Conservation (phyloP, 2,113 vertebrate species). For the Amazona vittata region DNA sequence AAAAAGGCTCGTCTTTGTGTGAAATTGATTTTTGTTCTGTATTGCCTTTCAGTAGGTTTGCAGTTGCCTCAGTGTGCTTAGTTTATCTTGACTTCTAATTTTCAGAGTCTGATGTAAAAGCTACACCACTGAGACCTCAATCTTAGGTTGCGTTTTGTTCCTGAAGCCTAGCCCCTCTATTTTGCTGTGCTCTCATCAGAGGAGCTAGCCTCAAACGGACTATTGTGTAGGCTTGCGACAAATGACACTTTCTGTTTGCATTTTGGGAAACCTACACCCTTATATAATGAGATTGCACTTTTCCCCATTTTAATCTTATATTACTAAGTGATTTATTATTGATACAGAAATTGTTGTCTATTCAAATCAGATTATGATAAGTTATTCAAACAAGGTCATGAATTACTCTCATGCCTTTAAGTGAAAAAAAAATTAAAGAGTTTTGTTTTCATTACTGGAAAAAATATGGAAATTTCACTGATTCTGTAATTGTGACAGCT, state of each 20-base stretch:
- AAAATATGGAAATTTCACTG: not conserved
- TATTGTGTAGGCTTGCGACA: not conserved
- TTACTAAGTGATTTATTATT: not conserved
- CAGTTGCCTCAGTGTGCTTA: not conserved
- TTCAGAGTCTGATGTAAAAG: not conserved
- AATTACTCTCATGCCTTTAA: not conserved
- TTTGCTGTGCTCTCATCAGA: not conserved
- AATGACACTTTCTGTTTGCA: not conserved
- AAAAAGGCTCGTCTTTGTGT: rapidly evolving
- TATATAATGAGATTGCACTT: not conserved
- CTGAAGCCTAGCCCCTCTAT: not conserved
- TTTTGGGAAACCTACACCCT: not conserved
- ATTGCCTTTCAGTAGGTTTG: not conserved
- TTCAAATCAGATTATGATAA: not conserved
- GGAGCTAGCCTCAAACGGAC: not conserved
- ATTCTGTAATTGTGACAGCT: not conserved
- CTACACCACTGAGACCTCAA: too few relatives aligned
- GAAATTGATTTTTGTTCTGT: not conserved
- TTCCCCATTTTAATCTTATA: rapidly evolving
- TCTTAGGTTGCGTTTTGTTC: not conserved
- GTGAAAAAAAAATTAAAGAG: not conserved
- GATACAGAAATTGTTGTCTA: not conserved
- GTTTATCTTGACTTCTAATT: not conserved
- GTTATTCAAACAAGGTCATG: not conserved
- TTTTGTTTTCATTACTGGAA: not conserved